Conservation (phyloP, 2,113 vertebrate genomes). For the Mesocricetus auratus region DNA sequence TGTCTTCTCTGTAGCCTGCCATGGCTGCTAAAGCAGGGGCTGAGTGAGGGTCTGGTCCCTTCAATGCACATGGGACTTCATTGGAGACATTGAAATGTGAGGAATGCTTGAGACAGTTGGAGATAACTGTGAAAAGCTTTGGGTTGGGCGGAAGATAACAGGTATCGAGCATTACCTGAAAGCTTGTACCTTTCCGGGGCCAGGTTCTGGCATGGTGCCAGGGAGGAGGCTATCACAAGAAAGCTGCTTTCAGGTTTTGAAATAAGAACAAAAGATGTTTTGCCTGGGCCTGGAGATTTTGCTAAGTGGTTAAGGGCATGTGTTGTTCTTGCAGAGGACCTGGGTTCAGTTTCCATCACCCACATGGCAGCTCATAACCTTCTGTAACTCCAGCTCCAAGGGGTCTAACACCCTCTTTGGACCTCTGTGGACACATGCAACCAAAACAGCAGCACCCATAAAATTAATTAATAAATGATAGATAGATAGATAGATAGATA, state of each 20-base stretch:
- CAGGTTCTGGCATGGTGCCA: neutral
- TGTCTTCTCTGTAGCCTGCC: too few species aligned
- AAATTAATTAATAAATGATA: neutral
- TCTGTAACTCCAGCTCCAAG: neutral
- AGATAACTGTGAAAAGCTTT: neutral
- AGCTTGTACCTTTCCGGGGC: neutral
- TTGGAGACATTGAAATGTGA: neutral
- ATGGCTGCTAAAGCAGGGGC: too few species aligned
- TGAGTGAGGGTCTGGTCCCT: too few species aligned
- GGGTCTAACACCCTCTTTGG: neutral
- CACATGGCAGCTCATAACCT: neutral
- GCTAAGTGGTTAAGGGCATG: neutral
- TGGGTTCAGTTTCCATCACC: neutral
- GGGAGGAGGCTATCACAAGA: neutral
- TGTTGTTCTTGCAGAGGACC: neutral
- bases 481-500: neutral
- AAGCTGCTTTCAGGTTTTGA: neutral
- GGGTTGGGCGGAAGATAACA: neutral
- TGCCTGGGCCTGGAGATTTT: neutral
- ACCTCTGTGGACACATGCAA: neutral
- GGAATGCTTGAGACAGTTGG: neutral
- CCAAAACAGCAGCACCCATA: neutral
- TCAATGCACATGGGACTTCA: neutral
- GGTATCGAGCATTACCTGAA: neutral
- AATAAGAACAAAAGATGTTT: neutral